Evolutionary conservation across 2,797 vertebrate genomes (phyloP), one percentile per base, ranked within the genome.

Genomic region (Catamblyrhynchus diadema): DNA sequence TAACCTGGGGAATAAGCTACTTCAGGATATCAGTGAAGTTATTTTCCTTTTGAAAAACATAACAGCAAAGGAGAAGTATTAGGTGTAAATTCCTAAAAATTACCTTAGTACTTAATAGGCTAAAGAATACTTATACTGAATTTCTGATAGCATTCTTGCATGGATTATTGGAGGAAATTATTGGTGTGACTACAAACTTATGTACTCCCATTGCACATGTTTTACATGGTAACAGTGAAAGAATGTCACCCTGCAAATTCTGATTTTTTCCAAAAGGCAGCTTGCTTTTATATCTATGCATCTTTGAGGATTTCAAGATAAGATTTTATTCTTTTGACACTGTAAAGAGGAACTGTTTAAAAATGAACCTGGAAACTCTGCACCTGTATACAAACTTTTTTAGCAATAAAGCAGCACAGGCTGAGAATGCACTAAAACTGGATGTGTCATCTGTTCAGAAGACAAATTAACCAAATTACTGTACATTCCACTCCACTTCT

Each of bases 241-340:
- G 88, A 94, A 96, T 94, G 96, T 95, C 80, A 96, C 86, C 96
- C 75, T 97, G 94, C 96, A 91, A 96, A 96, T 97, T 94, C 94
- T 81, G 69, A 96, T 96, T 97, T 95, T 96, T 97, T 97, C 94
- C 88, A 97, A 96, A 98, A 97, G 97, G 97, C 98, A 98, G 97
- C 97, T 98, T 97, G 97, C 94, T 98, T 97, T 97, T 97, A 95
- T 98, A 98, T 98, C 98, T 98, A 98, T 98, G 98, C 98, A 98
- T 98, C 96, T 97, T 98, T 95, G 95, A 96, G 91, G 95, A 82
- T 96, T 97, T 95, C 93, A 80, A 97, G 95, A 95, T 96, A 97
- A 95, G 95, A 96, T 95, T 97, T 95, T 97, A 97, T 97, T 97
- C 95, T 97, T 97, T 98, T 97, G 96, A 96, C 95, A 95, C 74